These are phyloP conservation scores for Cyprinodon variegatus DNA, from an alignment of 2,113 vertebrate genomes.

Conservation along the genomic window DNA sequence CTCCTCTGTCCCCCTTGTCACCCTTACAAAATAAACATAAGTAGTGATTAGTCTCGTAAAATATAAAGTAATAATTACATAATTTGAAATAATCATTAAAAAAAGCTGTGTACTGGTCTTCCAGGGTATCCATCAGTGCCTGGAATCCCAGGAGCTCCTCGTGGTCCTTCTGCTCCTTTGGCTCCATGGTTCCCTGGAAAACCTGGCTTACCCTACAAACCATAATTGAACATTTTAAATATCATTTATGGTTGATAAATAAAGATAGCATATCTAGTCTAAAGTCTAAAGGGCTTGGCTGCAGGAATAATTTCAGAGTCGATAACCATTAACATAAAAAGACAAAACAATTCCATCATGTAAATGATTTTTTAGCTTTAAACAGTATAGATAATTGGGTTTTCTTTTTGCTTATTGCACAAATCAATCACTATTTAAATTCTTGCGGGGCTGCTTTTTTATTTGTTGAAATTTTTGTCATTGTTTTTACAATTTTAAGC, in stretches of 20 bases:
- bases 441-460: no score
- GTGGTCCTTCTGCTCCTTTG: constrained; percentile 77
- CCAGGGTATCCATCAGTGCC: constrained; percentile 86
- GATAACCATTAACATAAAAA: no score
- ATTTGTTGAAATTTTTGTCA: no score
- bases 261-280: background rate
- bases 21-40: constrained; percentile 74
- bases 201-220: constrained; percentile 72
- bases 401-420: no score
- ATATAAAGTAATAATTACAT: background rate
- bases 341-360: no score
- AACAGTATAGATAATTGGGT: no score
- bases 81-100: background rate
- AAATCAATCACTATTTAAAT: no score
- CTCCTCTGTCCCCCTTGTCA: constrained; percentile 85
- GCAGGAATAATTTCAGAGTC: no score
- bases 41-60: background rate
- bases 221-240: background rate
- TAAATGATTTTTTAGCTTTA: no score
- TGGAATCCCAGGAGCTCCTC: constrained; percentile 81
- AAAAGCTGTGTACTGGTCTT: constrained; percentile 67
- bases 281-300: no score
- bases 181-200: constrained; percentile 70
- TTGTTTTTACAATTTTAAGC: no score
- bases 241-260: background rate